Base-by-base conservation (phyloP, 2,888 invertebrate species). In the Torymus auratus region DNA sequence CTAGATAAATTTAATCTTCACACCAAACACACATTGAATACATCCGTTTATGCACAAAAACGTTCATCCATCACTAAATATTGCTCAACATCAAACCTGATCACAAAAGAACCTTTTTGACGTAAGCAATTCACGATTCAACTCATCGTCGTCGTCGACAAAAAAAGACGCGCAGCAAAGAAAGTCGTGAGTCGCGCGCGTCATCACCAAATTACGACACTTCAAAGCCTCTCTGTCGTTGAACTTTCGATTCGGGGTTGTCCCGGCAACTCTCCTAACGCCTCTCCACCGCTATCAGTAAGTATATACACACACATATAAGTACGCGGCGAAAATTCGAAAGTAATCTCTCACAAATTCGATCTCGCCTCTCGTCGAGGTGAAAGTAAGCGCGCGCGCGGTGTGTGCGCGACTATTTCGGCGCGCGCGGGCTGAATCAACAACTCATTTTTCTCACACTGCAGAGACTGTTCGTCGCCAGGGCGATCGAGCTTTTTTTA, bases 391-490 rank as follows among this genome's bases (percentile, higher is more conserved):
- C 20, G 41, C 41, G 41, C 7, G 41, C 7, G 41, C 28, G 28
- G 3, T 28, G 3, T 28, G 28, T 5, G 28, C 7, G 41, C 41
- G 41, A 41, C 41, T 60, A 62, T 74, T 65, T 79, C 50, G 65
- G 28, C 58, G 41, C 41, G 41, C 41, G 69, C 28, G 55, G 69
- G 61, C 68, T 56, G 56, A 74, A 73, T 79, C 73, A 58, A 61
- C 71, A 55, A 56, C 17, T 55, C 76, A 61, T 80, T 80, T 80
- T 71, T 76, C 69, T 65, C 65, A 67, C 62, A 53, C 80, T 52
- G 41, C 73, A n/a, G 75, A 80, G 80, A 75, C 80, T 80, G 70
- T 75, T 7, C 67, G 80, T 67, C 80, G 80, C 80, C 80, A 71
- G 41, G 41, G 41, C 41, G 41, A 65, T 20, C 20, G 50, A 41